Evolutionary conservation across 2,113 vertebrate species (phyloP).

Genomic region (Coreoperca whiteheadi): DNA sequence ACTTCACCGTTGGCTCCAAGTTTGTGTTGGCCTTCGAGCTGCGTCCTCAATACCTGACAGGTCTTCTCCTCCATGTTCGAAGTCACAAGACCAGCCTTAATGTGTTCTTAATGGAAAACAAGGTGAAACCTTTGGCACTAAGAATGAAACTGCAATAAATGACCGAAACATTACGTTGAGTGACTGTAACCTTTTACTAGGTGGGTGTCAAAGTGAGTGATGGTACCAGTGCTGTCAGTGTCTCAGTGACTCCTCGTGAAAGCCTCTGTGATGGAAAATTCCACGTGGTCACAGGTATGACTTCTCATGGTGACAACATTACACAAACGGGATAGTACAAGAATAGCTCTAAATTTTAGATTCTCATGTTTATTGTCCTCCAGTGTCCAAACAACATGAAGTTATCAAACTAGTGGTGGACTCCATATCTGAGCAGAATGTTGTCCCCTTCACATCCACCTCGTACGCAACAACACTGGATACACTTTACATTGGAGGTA

Average conservation of each 20-base stretch:
- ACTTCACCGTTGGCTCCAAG: slow-evolving; percentile 74
- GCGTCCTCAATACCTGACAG: slow-evolving; percentile 83
- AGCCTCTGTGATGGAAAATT: slow-evolving; percentile 87
- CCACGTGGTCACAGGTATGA: slow-evolving; percentile 88
- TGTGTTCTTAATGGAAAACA: slow-evolving; percentile 86
- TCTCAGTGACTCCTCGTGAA: slow-evolving; percentile 80
- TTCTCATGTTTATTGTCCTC: slow-evolving; percentile 4
- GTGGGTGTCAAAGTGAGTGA: slow-evolving; percentile 83
- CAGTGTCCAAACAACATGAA: slow-evolving; percentile 83
- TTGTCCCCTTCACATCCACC: slow-evolving; percentile 19
- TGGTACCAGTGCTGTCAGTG: slow-evolving; percentile 74
- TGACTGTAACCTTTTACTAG: slow-evolving; percentile 73
- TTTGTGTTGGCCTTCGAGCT: slow-evolving; percentile 87
- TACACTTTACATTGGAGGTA: slow-evolving; percentile 88
- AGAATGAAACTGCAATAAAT: not conserved
- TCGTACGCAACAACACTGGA: slow-evolving; percentile 21
- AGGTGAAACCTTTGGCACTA: slow-evolving; percentile 74
- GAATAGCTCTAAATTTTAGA: not conserved
- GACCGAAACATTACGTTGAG: not conserved
- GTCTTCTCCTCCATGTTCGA: slow-evolving; percentile 85
- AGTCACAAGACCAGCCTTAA: slow-evolving; percentile 73
- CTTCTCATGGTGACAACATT: not conserved
- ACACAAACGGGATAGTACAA: not conserved
- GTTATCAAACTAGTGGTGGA: slow-evolving; percentile 82
- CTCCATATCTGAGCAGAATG: slow-evolving; percentile 68